Percentiles rank a stretch among this genome's conserved stretches.
Evolutionary conservation across 2,113 vertebrate genomes (phyloP).

Genomic region (Chamaea fasciata): DNA sequence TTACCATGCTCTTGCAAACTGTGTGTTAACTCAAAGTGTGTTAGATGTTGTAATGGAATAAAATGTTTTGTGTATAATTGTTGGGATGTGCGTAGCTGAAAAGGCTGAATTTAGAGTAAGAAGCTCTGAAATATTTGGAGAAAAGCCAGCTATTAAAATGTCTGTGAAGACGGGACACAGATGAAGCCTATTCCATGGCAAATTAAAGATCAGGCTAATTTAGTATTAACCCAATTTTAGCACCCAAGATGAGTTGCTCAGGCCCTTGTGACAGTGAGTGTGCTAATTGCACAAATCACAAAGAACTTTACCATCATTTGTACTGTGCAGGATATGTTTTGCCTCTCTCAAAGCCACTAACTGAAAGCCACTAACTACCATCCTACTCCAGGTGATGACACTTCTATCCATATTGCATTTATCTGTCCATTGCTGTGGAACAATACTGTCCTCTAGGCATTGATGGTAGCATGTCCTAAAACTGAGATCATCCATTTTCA

Average conservation of each 20-base stretch:
- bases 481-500: background rate
- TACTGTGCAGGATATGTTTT: background rate
- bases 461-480: background rate
- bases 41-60: background rate
- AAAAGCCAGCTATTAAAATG: background rate
- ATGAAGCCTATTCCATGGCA: background rate
- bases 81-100: background rate
- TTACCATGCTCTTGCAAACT: background rate
- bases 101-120: background rate
- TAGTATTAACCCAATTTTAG: background rate
- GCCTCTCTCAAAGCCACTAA: background rate
- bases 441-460: background rate
- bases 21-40: background rate
- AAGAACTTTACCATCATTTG: background rate
- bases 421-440: background rate
- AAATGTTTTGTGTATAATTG: background rate
- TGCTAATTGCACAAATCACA: background rate
- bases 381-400: background rate
- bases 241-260: background rate
- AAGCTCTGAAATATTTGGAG: background rate
- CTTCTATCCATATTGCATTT: background rate
- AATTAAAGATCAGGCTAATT: background rate
- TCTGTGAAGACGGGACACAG: background rate
- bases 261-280: background rate
- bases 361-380: background rate